A percentile compares a stretch with the other conserved stretches of the same genome.
These are phyloP conservation scores for Terebella lapidaria DNA, from an alignment of 2,888 invertebrate species.

Conservation along the genomic window DNA sequence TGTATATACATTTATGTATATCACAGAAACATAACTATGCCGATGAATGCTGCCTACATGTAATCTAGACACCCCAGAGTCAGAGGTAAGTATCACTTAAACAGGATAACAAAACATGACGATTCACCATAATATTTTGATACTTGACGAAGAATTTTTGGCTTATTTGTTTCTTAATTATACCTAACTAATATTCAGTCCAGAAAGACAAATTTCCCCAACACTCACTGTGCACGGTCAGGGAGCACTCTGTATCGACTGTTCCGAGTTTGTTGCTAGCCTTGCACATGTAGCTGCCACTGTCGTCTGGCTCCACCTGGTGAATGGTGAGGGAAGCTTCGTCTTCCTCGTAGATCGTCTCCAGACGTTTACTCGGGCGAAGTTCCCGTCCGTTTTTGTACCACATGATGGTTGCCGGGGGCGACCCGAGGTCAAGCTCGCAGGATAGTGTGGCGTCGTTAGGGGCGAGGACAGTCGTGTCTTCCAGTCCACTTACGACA, in stretches of 20 bases:
- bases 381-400: conserved; percentile 17
- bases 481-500: conserved; percentile 23
- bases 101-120: no score
- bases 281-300: conserved; percentile 44
- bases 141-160: no score
- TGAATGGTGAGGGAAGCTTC: conserved; percentile 62
- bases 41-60: no score
- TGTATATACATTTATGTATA: no score
- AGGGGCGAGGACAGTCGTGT: conserved; percentile 22
- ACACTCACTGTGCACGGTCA: conserved; percentile 46
- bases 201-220: background rate
- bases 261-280: conserved; percentile 46
- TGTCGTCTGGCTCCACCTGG: conserved; percentile 40
- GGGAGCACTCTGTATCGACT: conserved; percentile 42
- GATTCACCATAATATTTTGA: no score
- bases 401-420: conserved; percentile 32
- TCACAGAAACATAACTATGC: no score
- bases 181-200: no score
- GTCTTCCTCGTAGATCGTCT: conserved; percentile 42
- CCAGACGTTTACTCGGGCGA: conserved; percentile 36
- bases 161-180: no score
- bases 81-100: no score
- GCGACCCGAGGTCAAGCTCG: conserved; percentile 44
- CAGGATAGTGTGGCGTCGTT: conserved; percentile 20
- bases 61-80: no score